Evolutionary conservation across 2,797 vertebrate genomes (phyloP), one percentile per base, ranked within the genome.

Genomic region (Epinephelus coioides): DNA sequence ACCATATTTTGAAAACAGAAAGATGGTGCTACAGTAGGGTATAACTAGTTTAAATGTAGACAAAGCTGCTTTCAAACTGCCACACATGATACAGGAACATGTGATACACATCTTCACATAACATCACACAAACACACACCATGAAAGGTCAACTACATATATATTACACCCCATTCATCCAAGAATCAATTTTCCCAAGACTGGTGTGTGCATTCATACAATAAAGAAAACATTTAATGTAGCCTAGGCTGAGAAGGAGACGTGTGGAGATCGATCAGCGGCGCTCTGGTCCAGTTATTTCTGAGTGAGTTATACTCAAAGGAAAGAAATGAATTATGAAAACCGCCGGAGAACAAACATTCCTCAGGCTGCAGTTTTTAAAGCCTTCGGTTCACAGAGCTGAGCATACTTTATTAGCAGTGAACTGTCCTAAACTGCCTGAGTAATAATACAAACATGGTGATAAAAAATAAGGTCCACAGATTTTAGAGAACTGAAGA

Each of bases 241-340:
- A 63, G 63, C 11, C 3, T 19, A 44, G 27, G 17, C 15, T 13
- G 11, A 19, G 23, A 38, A 59, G 38, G 55, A 27, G 30, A 18
- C 43, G 8, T 23, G 18, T 6, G 38, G 13, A 64, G 47, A 69
- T 64, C 18, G n/a, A 83, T 82, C 69, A 56, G 62, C 12, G 27
- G 11, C 59, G 50, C 72, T 76, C 40, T 14, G 34, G 38, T 63
- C 60, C 44, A 62, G 27, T 73, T 69, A 49, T 44, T 59, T 60
- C 56, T 66, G 47, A 69, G 61, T 19, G 57, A 83, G 57, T 67
- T 79, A 50, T 8, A 23, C 51, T 70, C 50, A 68, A 73, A 44
- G 65, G 49, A 68, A 63, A 56, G 38, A 60, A 23, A 68, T 59
- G 55, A 79, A 59, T 67, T 49, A 66, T 78, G 63, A 83, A 44